Evolutionary conservation across 2,888 invertebrate genomes (phyloP).

Genomic region (Limnephilus auricula): DNA sequence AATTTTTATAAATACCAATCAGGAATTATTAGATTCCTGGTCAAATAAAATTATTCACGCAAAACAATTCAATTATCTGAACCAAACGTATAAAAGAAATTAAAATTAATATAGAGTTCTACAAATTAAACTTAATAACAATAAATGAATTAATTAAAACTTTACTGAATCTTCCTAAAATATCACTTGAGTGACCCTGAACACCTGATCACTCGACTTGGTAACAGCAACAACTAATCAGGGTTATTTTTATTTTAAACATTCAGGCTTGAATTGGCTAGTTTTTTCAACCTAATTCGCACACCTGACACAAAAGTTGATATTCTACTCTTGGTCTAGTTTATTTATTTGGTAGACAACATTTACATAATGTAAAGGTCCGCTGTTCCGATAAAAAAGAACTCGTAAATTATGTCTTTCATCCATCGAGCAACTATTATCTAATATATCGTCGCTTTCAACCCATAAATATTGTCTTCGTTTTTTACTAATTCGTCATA

Average conservation of each 20-base stretch:
- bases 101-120: no score
- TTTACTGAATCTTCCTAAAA: neutral
- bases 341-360: neutral
- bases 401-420: neutral
- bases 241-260: neutral
- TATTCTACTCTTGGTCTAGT: neutral
- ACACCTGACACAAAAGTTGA: neutral
- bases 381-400: neutral
- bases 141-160: no score
- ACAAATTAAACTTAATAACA: no score
- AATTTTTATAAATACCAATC: no score
- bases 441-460: no score
- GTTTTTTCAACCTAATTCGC: neutral
- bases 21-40: no score
- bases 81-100: no score
- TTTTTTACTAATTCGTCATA: neutral
- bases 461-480: neutral
- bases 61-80: no score
- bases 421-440: neutral
- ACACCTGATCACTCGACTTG: neutral
- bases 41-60: no score
- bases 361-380: neutral
- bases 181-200: neutral
- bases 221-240: neutral
- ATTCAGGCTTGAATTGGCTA: neutral